Evolutionary conservation across 2,888 invertebrate species (phyloP), one percentile per base, ranked within the genome.

Genomic region (Brachypterus glaber): DNA sequence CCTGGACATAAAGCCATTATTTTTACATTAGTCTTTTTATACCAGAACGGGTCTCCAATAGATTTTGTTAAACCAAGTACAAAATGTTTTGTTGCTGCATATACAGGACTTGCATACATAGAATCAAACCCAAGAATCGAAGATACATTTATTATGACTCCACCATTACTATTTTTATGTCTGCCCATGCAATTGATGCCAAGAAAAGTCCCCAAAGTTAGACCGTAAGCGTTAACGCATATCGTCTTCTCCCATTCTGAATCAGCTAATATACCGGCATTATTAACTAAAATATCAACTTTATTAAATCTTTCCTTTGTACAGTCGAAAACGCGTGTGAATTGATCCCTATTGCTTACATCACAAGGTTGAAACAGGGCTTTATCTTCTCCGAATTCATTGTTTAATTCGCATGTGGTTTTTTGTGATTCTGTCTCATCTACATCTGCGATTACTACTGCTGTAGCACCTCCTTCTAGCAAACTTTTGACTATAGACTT

Each of bases 381-480:
- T 44, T 62, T 68, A 12, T 63, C 60, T 5, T 53, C 47, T 2
- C 72, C 74, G 38, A 68, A 64, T 2, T 60, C 48, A 1, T 60
- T 47, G 34, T 63, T 66, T 4, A 76, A 52, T 11, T 58, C 60
- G 8, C 60, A 63, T 1, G 59, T 62, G 0, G 71, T 64, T 35
- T 63, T 62, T 26, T 60, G 54, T 13, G 73, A 69, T 13, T 58
- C 55, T 3, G 61, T 52, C 9, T 57, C 56, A 18, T 57, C 47
- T 26, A 65, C 42, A 42, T 68, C 69, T 8, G 65, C 52, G 30
- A 70, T 51, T 27, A 63, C 59, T 1, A 66, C 62, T n/a, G 40
- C 46, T 72, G 77, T 78, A 2, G 77, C 78, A 47, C 81, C 81
- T 52, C 76, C 73, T 54, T 74, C 74, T 35, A 81, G 64, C 21